Conservation (phyloP, 2,113 vertebrate genomes). For the Antidorcas marsupialis region DNA sequence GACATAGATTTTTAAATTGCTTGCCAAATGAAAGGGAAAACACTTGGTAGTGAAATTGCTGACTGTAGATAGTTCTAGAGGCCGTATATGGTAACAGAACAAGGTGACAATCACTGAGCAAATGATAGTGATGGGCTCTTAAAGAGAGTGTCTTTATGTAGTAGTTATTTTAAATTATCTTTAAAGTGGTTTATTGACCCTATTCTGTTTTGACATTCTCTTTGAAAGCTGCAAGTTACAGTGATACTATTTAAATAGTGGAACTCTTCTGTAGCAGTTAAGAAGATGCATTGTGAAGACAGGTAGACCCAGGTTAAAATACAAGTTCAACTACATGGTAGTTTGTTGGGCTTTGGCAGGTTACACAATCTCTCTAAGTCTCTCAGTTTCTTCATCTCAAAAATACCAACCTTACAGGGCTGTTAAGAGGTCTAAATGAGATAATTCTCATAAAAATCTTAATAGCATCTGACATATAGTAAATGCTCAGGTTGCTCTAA, state of each 20-base stretch:
- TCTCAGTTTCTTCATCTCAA: background rate
- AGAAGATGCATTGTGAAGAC: background rate
- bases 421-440: background rate
- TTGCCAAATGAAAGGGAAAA: slow-evolving; percentile 5
- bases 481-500: background rate
- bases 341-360: background rate
- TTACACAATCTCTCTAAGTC: background rate
- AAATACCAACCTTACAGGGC: background rate
- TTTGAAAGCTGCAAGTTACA: background rate
- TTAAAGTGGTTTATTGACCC: background rate
- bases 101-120: background rate
- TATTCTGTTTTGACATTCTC: slow-evolving; percentile 20
- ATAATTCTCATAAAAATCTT: background rate
- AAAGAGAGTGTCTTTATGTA: background rate
- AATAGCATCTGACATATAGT: background rate
- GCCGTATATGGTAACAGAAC: background rate
- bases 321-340: background rate
- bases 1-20: slow-evolving; percentile 9
- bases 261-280: background rate
- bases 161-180: slow-evolving; percentile 5
- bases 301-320: slow-evolving; percentile 21
- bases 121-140: background rate
- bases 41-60: background rate
- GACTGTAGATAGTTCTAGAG: background rate
- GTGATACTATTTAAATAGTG: background rate